These are phyloP conservation scores for Chaetura pelagica DNA, from an alignment of 2,113 vertebrate genomes.

Conservation along the genomic window DNA sequence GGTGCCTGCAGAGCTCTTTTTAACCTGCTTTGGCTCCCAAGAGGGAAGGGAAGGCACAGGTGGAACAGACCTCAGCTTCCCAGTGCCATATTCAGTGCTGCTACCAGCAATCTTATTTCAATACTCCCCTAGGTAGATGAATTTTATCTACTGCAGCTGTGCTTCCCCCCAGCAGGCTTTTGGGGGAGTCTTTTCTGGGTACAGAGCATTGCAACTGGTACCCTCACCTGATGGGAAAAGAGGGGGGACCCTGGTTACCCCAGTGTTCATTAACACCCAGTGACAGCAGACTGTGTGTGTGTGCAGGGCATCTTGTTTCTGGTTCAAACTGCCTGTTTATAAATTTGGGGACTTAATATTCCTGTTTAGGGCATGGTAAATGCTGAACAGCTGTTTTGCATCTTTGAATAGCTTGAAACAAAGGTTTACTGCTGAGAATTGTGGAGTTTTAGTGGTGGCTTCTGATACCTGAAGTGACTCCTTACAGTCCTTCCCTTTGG, in stretches of 20 bases:
- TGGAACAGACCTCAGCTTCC: neutral
- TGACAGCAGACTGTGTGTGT: neutral
- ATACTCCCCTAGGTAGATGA: neutral
- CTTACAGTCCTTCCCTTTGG: neutral
- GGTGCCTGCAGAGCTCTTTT: neutral
- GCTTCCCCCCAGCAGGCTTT: neutral
- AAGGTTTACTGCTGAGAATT: neutral
- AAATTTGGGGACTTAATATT: neutral
- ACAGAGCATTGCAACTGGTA: neutral
- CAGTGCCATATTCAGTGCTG: accelerated
- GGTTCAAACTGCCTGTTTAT: neutral
- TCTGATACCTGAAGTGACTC: neutral
- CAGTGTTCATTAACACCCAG: neutral
- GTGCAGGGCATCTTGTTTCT: neutral
- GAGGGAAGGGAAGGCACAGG: neutral
- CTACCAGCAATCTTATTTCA: neutral
- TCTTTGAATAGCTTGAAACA: neutral
- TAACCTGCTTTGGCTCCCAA: neutral
- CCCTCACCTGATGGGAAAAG: neutral
- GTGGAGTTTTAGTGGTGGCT: neutral
- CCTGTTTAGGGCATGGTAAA: no score
- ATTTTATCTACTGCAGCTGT: neutral
- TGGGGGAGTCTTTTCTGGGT: neutral
- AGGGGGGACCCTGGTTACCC: neutral
- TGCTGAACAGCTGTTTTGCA: neutral